A percentile compares a stretch with the other conserved stretches of the same genome.
phyloP scores from a whole-genome alignment of 2,113 vertebrate genomes.

The Eretmochelys imbricata region DNA sequence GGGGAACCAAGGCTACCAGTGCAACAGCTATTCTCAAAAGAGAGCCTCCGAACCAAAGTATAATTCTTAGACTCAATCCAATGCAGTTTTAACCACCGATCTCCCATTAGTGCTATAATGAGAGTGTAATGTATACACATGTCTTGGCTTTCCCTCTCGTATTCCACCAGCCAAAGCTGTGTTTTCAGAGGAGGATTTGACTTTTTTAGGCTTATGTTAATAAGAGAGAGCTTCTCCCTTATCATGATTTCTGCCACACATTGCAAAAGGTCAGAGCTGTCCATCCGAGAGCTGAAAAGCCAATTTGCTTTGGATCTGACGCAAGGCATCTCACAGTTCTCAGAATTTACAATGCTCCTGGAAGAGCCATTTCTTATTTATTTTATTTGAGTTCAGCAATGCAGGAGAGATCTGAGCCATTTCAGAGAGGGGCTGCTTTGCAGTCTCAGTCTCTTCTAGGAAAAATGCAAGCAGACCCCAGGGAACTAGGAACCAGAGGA shows the following conservation, averaged over 20 bases:
- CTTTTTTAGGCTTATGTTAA: slow-evolving; percentile 34
- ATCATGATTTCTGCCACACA: slow-evolving; percentile 46
- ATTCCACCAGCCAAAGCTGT: slow-evolving; percentile 33
- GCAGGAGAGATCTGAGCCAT: not conserved
- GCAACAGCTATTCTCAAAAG: not conserved
- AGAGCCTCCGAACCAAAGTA: slow-evolving; percentile 9
- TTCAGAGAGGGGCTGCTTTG: not conserved
- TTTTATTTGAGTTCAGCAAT: slow-evolving; percentile 41
- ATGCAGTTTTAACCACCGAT: not conserved
- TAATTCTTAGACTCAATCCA: not conserved
- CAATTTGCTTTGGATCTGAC: slow-evolving; percentile 61
- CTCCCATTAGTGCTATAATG: slow-evolving; percentile 50
- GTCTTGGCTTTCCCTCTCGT: not conserved
- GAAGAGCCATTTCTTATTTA: slow-evolving; percentile 47
- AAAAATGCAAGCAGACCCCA: slow-evolving; percentile 27
- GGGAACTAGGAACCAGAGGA: slow-evolving; percentile 26
- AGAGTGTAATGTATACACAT: not conserved
- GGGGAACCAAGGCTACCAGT: slow-evolving; percentile 14
- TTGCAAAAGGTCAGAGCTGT: slow-evolving; percentile 65
- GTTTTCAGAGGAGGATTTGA: slow-evolving; percentile 25
- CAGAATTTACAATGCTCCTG: slow-evolving; percentile 36
- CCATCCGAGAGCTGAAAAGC: slow-evolving; percentile 61
- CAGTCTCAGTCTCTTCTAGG: slow-evolving; percentile 32
- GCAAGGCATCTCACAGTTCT: slow-evolving; percentile 40
- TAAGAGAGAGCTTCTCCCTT: not conserved